Conservation (phyloP, 2,113 vertebrate genomes). For the Piprites chloris region DNA sequence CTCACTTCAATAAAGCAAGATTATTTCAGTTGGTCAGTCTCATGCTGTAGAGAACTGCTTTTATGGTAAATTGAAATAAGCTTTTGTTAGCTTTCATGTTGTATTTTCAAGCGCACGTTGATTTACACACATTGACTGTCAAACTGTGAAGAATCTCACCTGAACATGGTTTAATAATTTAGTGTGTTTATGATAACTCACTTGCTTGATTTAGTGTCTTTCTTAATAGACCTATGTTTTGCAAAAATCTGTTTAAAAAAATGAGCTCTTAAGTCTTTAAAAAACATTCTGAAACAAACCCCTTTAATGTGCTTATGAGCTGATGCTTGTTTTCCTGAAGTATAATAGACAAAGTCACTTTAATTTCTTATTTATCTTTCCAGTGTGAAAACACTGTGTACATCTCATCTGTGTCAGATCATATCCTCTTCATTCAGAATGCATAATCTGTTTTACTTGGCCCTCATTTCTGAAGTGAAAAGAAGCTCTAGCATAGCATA, state of each 20-base stretch:
- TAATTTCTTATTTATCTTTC: not conserved
- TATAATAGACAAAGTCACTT: not conserved
- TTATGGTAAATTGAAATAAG: not conserved
- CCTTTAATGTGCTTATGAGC: not conserved
- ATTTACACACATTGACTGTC: not conserved
- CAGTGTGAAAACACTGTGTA: not conserved
- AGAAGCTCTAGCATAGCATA: not conserved
- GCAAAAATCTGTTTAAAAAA: not conserved
- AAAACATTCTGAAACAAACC: not conserved
- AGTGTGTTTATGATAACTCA: not conserved
- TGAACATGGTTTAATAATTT: not conserved
- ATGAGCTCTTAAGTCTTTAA: not conserved
- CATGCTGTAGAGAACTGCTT: not conserved
- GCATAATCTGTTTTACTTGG: not conserved
- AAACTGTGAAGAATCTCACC: not conserved
- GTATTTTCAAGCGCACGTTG: not conserved
- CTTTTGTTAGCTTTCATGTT: not conserved
- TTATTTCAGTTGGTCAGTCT: not conserved
- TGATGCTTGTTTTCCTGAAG: not conserved
- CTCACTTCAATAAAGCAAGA: not conserved
- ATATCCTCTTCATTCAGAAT: not conserved
- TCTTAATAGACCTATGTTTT: not conserved
- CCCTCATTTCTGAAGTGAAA: not conserved
- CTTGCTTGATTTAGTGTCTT: not conserved
- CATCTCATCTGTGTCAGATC: not conserved